phyloP scores from a whole-genome alignment of 2,113 vertebrate genomes.

The Vombatus ursinus region DNA sequence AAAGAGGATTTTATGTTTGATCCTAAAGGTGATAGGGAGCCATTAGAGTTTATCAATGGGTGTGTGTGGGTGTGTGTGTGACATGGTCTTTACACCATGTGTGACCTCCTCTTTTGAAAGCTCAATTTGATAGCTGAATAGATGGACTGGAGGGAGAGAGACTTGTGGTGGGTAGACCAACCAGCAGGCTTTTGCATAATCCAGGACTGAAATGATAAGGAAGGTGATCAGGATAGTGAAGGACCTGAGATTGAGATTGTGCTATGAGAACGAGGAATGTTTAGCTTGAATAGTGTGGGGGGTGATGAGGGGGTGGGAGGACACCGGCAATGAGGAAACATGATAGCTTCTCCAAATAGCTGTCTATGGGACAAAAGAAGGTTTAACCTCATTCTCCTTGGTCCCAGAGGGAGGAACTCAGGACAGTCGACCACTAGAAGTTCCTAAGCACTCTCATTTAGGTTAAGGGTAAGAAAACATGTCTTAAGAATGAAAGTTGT shows the following conservation, averaged over 20 bases:
- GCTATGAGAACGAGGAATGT: background rate
- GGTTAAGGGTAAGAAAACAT: background rate
- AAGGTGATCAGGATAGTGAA: background rate
- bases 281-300: background rate
- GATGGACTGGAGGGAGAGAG: background rate
- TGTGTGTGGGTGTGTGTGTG: too few species aligned
- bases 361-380: background rate
- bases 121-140: background rate
- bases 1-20: too few species aligned
- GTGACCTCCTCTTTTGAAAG: background rate
- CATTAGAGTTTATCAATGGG: too few species aligned
- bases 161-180: background rate
- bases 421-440: background rate
- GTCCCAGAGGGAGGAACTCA: background rate
- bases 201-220: background rate
- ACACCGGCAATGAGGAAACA: background rate
- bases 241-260: background rate
- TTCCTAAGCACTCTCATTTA: background rate
- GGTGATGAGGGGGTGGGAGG: background rate
- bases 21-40: too few species aligned
- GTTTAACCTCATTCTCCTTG: background rate
- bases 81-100: background rate
- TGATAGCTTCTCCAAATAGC: background rate
- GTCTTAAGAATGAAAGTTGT: background rate
- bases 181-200: background rate